These are phyloP conservation scores for Aphodius sticticus DNA, from an alignment of 2,888 invertebrate genomes.

Conservation along the genomic window DNA sequence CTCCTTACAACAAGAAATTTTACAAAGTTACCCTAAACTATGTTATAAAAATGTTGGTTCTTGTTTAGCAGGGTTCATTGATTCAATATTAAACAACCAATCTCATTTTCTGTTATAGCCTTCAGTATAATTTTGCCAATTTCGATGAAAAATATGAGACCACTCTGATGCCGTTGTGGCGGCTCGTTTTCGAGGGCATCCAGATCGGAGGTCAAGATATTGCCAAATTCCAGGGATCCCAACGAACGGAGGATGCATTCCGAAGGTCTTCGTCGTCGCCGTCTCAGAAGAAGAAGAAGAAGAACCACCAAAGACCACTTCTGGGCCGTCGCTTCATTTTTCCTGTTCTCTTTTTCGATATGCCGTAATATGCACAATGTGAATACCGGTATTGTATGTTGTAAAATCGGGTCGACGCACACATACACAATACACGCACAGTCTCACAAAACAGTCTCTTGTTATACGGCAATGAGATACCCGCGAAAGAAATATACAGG, in stretches of 20 bases:
- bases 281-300: too few species aligned
- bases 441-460: background rate
- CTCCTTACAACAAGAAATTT: too few species aligned
- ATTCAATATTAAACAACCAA: too few species aligned
- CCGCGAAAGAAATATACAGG: background rate
- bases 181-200: background rate
- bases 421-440: background rate
- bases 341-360: background rate
- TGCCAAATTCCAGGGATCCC: background rate
- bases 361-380: conserved; percentile 4
- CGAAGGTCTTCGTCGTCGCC: background rate
- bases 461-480: background rate
- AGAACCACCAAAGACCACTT: background rate
- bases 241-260: background rate
- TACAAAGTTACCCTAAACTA: too few species aligned
- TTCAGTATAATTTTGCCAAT: too few species aligned
- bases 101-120: too few species aligned
- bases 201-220: background rate
- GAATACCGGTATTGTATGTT: background rate
- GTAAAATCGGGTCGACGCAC: background rate
- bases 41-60: too few species aligned
- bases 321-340: background rate
- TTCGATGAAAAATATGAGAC: too few species aligned
- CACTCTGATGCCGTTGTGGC: too few species aligned
- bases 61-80: too few species aligned